These are phyloP conservation scores for Lepidotrigona ventralis DNA, from an alignment of 1,140 invertebrate genomes.

Conservation along the genomic window DNA sequence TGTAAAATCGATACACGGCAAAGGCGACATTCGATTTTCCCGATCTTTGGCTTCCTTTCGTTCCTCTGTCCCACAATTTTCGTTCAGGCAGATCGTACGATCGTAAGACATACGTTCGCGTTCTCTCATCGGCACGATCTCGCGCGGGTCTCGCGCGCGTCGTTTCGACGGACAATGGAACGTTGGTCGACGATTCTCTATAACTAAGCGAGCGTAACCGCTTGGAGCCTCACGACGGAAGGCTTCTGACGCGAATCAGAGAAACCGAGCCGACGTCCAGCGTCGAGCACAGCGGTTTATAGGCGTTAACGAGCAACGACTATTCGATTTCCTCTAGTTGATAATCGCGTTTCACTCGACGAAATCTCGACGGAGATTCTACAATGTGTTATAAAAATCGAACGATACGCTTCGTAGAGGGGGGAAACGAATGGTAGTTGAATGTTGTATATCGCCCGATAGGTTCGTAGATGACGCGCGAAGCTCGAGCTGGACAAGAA, in stretches of 20 bases:
- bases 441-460: neutral
- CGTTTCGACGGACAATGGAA: neutral
- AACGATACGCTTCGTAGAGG: neutral
- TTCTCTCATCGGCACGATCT: neutral
- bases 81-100: conserved; percentile 1
- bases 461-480: neutral
- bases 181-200: conserved; percentile 16
- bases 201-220: conserved; percentile 15
- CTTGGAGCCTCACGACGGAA: neutral
- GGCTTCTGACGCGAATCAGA: conserved; percentile 32
- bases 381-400: too few species aligned
- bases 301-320: neutral
- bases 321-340: neutral
- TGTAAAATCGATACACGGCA: neutral
- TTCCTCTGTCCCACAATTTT: neutral
- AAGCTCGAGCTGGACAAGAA: conserved; percentile 35
- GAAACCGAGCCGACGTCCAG: conserved; percentile 53
- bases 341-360: neutral
- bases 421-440: neutral
- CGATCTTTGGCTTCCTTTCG: neutral
- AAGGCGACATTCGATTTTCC: neutral
- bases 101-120: neutral
- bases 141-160: neutral
- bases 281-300: neutral
- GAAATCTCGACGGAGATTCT: neutral